A percentile compares a stretch with the other conserved stretches of the same genome.
Conservation (phyloP, 2,888 invertebrate species). For the Lepetodrilus schrolli region DNA sequence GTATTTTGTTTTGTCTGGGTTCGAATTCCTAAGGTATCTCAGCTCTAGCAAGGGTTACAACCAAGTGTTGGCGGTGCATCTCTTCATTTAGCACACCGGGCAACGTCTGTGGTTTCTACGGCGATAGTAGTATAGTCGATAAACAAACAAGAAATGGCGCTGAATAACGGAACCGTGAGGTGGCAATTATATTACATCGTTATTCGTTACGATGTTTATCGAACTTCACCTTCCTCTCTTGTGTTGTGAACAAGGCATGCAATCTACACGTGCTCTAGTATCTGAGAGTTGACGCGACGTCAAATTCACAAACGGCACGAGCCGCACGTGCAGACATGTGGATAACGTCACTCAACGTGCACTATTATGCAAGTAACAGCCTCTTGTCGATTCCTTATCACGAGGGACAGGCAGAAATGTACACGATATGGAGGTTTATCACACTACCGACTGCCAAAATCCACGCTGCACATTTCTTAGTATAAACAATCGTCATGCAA, state of each 20-base stretch:
- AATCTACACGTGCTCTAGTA: background rate
- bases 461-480: background rate
- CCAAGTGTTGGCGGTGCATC: too few relatives aligned
- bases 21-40: too few relatives aligned
- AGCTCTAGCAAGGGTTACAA: too few relatives aligned
- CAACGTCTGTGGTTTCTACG: too few relatives aligned
- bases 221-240: background rate
- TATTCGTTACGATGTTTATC: background rate
- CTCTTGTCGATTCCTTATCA: constrained; percentile 18
- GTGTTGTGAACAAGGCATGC: background rate
- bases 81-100: too few relatives aligned
- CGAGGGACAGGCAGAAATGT: background rate
- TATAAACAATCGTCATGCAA: constrained; percentile 2
- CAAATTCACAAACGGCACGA: constrained; percentile 8
- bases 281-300: background rate
- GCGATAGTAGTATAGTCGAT: too few relatives aligned
- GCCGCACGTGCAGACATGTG: constrained; percentile 12
- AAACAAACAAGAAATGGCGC: too few relatives aligned
- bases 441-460: background rate
- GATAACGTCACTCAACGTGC: background rate
- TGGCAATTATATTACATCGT: background rate
- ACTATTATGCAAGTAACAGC: background rate
- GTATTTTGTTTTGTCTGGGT: too few relatives aligned
- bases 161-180: background rate
- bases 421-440: constrained; percentile 11